Base-by-base conservation (phyloP, 2,113 vertebrate species). In the Apodemus speciosus region DNA sequence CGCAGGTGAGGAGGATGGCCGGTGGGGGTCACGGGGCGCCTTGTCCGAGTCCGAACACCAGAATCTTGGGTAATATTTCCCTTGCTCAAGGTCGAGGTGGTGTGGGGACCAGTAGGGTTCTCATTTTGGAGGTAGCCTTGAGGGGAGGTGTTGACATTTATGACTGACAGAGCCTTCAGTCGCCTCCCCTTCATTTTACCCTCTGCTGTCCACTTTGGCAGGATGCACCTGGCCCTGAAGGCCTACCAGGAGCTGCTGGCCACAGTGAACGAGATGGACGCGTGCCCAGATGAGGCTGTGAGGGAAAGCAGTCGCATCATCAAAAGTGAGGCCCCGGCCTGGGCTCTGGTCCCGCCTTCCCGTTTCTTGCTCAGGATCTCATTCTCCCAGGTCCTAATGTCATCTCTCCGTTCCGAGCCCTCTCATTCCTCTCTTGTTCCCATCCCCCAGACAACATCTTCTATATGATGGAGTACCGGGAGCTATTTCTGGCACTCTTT, bases 401-500 rank as follows among this genome's bases (percentile, higher is more conserved):
- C n/a, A 49, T 20, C 32, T 68, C 69, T 84, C 85, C 83, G 80
- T 35, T 35, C 71, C 38, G 69, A 13, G 10, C 11, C 46, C n/a
- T 76, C 76, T 14, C 51, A 64, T 66, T 85, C 11, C 40, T 62
- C 18, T 56, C 66, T 89, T 71, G 9, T 85, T 40, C 23, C 46
- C 1, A 10, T n/a, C 83, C 38, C 38, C 20, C 13, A 99, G 99
- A 99, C 96, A 99, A 99, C 95, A 99, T 99, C 93, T 99, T 99
- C 97, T 99, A 99, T 96, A n/a, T 99, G 97, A 99, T 99, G 99
- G 99, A 99, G 77, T 99, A 99, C 97, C 98, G 99, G 77, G 99
- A 99, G 96, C 99, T 99, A 53, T 99, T 99, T 97, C 98, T 99
- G 18, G 97, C 99, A 0, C 98, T 99, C 73, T 98, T 99, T 95